phyloP scores from a whole-genome alignment of 2,888 invertebrate species.

The Thysanoteuthis rhombus region DNA sequence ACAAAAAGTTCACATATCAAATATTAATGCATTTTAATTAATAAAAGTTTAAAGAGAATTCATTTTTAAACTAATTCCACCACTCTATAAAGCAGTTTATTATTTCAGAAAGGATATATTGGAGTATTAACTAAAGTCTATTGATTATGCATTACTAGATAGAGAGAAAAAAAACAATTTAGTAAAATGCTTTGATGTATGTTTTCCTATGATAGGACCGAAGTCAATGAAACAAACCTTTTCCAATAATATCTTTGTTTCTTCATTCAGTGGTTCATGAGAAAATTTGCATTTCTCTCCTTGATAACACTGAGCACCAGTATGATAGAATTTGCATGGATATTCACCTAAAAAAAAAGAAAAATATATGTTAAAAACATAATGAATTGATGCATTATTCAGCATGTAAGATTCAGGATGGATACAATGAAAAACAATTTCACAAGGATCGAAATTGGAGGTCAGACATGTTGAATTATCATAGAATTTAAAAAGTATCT shows the following conservation, averaged over 20 bases:
- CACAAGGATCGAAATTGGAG: background rate
- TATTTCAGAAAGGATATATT: too few species aligned
- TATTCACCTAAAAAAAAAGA: slow-evolving; percentile 74
- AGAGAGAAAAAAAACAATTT: background rate
- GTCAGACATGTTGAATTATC: background rate
- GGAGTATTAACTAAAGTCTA: too few species aligned
- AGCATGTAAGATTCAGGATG: background rate
- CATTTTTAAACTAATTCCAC: too few species aligned
- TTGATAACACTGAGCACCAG: slow-evolving; percentile 78
- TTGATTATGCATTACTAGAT: background rate
- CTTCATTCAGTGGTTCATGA: slow-evolving; percentile 87
- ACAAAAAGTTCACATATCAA: too few species aligned
- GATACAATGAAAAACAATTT: background rate
- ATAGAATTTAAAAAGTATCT: background rate
- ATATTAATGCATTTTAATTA: too few species aligned
- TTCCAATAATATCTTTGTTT: slow-evolving; percentile 73
- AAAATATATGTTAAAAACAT: too few species aligned
- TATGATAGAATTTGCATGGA: slow-evolving; percentile 96
- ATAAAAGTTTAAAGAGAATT: too few species aligned
- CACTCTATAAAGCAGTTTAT: too few species aligned
- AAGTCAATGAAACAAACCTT: slow-evolving; percentile 65
- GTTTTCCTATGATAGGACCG: background rate
- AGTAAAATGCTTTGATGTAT: background rate
- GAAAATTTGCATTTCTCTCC: slow-evolving; percentile 93
- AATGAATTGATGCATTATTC: background rate